These are phyloP conservation scores for Mesembrinibis cayennensis DNA, from an alignment of 2,113 vertebrate species.

Conservation along the genomic window DNA sequence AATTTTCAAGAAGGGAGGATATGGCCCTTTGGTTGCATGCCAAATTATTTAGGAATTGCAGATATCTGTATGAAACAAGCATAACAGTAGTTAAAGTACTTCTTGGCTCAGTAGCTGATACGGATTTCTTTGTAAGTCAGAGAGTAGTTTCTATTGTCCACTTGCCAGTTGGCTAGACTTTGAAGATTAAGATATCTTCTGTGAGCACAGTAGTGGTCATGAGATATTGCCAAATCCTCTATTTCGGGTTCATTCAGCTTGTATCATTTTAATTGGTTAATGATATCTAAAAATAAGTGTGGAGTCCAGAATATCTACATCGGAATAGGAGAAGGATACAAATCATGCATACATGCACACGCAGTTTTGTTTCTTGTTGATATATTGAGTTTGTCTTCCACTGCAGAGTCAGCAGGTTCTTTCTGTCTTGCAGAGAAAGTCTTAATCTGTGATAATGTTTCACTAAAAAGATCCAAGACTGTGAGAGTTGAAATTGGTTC, in stretches of 20 bases:
- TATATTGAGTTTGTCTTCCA: constrained; percentile 30
- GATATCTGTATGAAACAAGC: neutral
- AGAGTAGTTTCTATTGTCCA: constrained; percentile 50
- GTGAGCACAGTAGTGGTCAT: constrained; percentile 14
- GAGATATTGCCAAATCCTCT: constrained; percentile 9
- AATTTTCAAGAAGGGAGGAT: neutral
- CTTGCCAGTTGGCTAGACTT: constrained; percentile 59
- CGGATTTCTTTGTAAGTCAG: neutral
- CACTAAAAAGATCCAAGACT: constrained; percentile 58
- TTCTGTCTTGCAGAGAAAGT: constrained; percentile 52
- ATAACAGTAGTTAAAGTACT: constrained; percentile 12
- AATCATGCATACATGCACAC: neutral
- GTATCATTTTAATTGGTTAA: constrained; percentile 41
- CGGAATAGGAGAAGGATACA: neutral
- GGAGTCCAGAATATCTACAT: neutral
- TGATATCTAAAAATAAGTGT: constrained; percentile 14
- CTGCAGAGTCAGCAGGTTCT: constrained; percentile 64
- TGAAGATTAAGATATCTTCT: constrained; percentile 59
- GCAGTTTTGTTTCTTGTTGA: constrained; percentile 22
- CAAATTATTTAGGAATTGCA: neutral
- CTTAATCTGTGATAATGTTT: constrained; percentile 65
- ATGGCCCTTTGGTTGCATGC: neutral
- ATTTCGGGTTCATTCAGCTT: constrained; percentile 32
- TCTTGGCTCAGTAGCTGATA: constrained; percentile 14
- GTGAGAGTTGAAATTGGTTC: constrained; percentile 47